These are phyloP conservation scores for Cenopis cana DNA, from an alignment of 2,888 invertebrate species.

Conservation along the genomic window DNA sequence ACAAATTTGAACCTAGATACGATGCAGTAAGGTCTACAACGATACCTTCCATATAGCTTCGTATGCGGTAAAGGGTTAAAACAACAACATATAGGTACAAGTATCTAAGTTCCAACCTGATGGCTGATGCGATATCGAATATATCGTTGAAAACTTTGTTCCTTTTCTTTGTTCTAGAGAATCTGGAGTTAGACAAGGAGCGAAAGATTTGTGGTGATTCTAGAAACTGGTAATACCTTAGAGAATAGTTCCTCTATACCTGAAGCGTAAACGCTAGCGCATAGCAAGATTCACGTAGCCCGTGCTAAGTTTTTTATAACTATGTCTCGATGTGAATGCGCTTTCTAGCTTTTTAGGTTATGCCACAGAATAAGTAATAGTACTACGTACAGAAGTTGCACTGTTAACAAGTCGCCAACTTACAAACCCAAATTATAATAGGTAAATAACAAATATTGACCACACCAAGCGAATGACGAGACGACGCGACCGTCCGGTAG, in stretches of 20 bases:
- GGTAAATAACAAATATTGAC: too few relatives aligned
- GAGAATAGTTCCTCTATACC: slow-evolving; percentile 7
- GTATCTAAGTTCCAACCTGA: too few relatives aligned
- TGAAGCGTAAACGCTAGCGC: slow-evolving; percentile 21
- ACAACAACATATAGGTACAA: not conserved
- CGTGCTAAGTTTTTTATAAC: slow-evolving; percentile 18
- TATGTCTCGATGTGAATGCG: not conserved
- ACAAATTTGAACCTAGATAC: too few relatives aligned
- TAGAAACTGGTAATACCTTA: slow-evolving; percentile 5
- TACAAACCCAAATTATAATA: too few relatives aligned
- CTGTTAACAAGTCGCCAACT: too few relatives aligned
- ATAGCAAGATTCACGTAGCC: slow-evolving; percentile 16
- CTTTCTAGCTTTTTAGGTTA: not conserved
- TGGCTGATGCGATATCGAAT: not conserved
- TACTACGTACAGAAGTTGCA: too few relatives aligned
- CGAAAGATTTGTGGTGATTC: not conserved
- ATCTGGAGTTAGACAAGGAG: slow-evolving; percentile 14
- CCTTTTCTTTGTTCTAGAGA: not conserved
- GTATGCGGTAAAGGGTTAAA: too few relatives aligned
- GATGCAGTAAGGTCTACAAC: too few relatives aligned
- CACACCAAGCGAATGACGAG: too few relatives aligned
- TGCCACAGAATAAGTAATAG: too few relatives aligned
- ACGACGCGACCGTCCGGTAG: too few relatives aligned
- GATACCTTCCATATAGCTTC: too few relatives aligned
- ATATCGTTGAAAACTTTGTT: not conserved